Base-by-base conservation (phyloP, 2,797 vertebrate genomes). In the Mormyrus proboscirostris region DNA sequence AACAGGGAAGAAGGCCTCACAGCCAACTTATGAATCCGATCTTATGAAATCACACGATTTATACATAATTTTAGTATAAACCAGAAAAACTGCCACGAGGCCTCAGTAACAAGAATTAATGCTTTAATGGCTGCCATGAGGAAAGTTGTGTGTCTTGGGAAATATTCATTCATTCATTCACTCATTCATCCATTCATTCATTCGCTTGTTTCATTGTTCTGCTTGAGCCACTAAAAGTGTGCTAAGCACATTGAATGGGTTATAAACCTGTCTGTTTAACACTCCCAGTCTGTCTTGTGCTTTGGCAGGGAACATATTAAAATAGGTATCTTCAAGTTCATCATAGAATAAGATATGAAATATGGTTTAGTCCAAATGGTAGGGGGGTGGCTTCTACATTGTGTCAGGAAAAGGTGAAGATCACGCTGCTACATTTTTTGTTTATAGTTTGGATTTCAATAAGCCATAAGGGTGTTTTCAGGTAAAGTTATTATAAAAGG, bases 201-300 rank as follows among this genome's bases (percentile, higher is more conserved):
- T 82, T 82, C 9, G 16, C 41, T 22, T n/a, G 14, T 44, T 22
- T 82, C 16, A 19, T 82, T 47, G 44, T 9, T 82, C 41, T 53
- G 50, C 79, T 89, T 44, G 33, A 82, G 88, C 51, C 3, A 73
- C 86, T 93, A 93, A 95, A 92, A 94, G 93, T 92, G 92, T 93
- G 89, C 92, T 93, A 93, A 93, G 92, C 88, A 92, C 91, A 92
- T 88, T 91, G 88, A 38, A 73, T 73, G 92, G 90, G 10, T 51
- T 25, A 85, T 47, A 85, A 85, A 12, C 0, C 49, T 49, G 2
- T 84, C 41, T 84, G 73, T 44, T 47, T 19, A 10, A 84, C 44
- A 84, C 19, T 50, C 6, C 7, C 1, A 12, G 41, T 22, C 4
- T 49, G 3, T 84, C 16, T 8, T 79, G 73, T 79, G 82, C n/a